Base-by-base conservation (phyloP, 30 jellyfish, hydroid and myxozoan genomes). In the Pseudorhiza aurosa region DNA sequence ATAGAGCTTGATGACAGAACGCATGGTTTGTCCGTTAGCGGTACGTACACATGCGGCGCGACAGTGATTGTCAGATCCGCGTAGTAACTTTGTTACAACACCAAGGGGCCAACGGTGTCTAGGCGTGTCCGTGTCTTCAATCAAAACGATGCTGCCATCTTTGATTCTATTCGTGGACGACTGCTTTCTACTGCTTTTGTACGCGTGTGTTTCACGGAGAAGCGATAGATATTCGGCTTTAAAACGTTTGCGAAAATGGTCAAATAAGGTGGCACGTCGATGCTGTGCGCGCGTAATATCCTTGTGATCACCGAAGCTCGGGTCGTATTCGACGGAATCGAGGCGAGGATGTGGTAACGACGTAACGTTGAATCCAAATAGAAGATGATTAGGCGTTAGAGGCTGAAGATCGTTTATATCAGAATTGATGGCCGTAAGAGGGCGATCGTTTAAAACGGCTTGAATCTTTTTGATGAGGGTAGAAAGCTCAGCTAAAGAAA, bases 31-130 rank as follows among this genome's bases (percentile, higher is more conserved):
- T 25, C 83, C 68, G 42, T 68, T 43, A 2, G 83, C 26, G 12
- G 68, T 68, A 43, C 75, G 47, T 21, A 68, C 68, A 40, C 8
- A 32, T 10, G 83, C 31, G 30, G 83, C 83, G 0, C 39, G 74
- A 68, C 83, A 68, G 10, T 10, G 33, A 46, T 21, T 19, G 27
- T 68, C 83, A 10, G 73, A 43, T 36, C 83, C 75, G 53, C 14
- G 68, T 6, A 68, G 8, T 24, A 43, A 36, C 26, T 68, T 31
- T 43, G 73, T 19, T 8, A 68, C 42, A 6, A 68, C 24, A 39
- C 83, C 83, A 10, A 68, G 71, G 10, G 26, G 25, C 83, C 83
- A 68, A 73, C 53, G 75, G 45, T 68, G 83, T 10, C 83, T 21
- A 35, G 83, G 68, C 45, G 10, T 39, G 45, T 68, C 83, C 4